Evolutionary conservation across 2,888 invertebrate genomes (phyloP).

Genomic region (Phyto melanocephala): DNA sequence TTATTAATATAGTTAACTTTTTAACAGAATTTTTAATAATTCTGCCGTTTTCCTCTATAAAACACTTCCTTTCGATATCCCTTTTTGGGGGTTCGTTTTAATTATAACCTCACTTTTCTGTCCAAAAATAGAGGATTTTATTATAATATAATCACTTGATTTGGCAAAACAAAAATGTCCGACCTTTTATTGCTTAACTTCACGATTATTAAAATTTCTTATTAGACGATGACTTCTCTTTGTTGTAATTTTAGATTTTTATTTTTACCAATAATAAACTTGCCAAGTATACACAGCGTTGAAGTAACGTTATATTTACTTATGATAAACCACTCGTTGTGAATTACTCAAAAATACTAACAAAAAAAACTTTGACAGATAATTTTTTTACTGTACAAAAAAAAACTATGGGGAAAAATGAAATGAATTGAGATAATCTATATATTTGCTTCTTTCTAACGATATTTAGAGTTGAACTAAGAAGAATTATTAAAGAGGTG

Average conservation of each 20-base stretch:
- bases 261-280: background rate
- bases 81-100: background rate
- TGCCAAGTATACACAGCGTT: constrained; percentile 34
- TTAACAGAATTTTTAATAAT: too few species aligned
- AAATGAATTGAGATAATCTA: background rate
- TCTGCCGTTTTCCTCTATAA: constrained; percentile 19
- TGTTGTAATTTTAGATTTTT: constrained; percentile 19
- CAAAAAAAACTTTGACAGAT: constrained; percentile 21
- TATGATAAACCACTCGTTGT: constrained; percentile 35
- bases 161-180: background rate
- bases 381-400: constrained; percentile 9
- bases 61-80: constrained; percentile 22
- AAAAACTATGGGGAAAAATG: background rate
- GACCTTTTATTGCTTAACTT: background rate
- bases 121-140: constrained; percentile 22
- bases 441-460: background rate
- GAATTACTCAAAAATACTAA: constrained; percentile 59
- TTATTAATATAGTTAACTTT: too few species aligned
- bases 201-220: background rate
- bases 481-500: too few species aligned
- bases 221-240: background rate
- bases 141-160: constrained; percentile 14
- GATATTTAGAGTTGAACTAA: background rate
- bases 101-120: constrained; percentile 57
- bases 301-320: constrained; percentile 3